Evolutionary conservation across 1,140 invertebrate genomes (phyloP).

Genomic region (Palaemon carinicauda): DNA sequence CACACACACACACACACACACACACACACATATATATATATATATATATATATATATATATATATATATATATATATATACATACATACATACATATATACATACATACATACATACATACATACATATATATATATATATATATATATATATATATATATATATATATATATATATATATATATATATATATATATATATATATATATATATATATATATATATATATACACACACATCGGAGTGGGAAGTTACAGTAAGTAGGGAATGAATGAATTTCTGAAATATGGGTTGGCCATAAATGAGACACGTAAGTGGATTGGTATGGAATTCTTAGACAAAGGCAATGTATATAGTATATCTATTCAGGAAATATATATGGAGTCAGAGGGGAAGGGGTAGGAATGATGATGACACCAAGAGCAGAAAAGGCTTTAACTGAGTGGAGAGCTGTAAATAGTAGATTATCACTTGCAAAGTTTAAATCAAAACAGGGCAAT

Average conservation of each 20-base stretch:
- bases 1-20: no score
- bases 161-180: not conserved
- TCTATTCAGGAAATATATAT: not conserved
- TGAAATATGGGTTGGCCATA: not conserved
- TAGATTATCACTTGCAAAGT: no score
- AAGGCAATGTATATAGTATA: no score
- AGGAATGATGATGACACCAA: no score
- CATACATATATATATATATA: slow-evolving; percentile 8
- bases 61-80: slow-evolving; percentile 14
- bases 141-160: not conserved
- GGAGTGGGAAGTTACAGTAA: no score
- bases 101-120: not conserved
- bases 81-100: slow-evolving; percentile 2
- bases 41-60: no score
- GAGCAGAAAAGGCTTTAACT: no score
- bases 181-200: not conserved
- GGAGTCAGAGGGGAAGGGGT: not conserved
- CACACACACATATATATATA: no score
- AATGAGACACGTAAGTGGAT: no score
- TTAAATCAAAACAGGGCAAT: no score
- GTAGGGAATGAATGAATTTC: not conserved
- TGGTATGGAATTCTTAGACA: no score
- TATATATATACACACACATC: not conserved
- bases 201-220: not conserved
- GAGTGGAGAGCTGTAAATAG: no score